These are phyloP conservation scores for Thereva nobilitata DNA, from an alignment of 2,888 invertebrate species.

Conservation along the genomic window DNA sequence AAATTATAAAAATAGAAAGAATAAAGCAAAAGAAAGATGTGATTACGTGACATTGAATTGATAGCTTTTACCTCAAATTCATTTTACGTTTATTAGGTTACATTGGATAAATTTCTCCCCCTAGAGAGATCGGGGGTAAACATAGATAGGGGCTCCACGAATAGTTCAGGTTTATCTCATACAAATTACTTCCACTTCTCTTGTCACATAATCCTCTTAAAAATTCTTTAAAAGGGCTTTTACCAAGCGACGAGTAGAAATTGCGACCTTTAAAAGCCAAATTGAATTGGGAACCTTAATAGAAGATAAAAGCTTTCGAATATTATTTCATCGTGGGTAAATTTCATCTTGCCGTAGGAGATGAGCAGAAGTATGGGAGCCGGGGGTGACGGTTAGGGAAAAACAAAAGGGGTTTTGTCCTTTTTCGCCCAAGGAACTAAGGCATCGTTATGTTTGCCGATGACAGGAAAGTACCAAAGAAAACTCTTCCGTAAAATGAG, in stretches of 20 bases:
- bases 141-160: neutral
- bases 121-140: neutral
- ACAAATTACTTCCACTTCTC: constrained; percentile 22
- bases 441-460: constrained; percentile 9
- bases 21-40: neutral
- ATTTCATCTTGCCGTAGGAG: constrained; percentile 12
- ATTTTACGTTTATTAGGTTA: constrained; percentile 22
- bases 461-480: constrained; percentile 20
- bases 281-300: constrained; percentile 36
- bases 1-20: no score
- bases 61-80: constrained; percentile 27
- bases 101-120: constrained; percentile 7
- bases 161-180: constrained; percentile 23
- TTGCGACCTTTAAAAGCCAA: constrained; percentile 35
- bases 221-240: constrained; percentile 37
- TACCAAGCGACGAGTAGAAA: constrained; percentile 31
- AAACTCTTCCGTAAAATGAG: constrained; percentile 12
- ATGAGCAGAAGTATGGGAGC: no score
- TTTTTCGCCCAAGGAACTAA: neutral
- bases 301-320: constrained; percentile 36
- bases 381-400: neutral
- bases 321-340: constrained; percentile 36
- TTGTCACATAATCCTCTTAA: constrained; percentile 31
- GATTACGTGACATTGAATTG: constrained; percentile 15
- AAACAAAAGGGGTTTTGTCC: constrained; percentile 28